Conservation (phyloP, 2,113 vertebrate species). For the Zonotrichia leucophrys region DNA sequence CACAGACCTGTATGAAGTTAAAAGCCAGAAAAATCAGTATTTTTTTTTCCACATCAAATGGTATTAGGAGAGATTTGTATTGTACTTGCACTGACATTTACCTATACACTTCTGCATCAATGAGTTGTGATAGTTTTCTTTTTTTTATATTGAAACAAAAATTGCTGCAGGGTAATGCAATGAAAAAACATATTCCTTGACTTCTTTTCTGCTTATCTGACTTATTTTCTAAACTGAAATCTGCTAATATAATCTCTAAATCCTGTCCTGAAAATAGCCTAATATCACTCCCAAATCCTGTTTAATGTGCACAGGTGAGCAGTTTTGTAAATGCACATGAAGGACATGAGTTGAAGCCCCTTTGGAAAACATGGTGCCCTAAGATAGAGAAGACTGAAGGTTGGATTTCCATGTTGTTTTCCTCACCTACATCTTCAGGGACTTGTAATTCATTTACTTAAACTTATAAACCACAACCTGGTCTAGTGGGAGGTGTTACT, state of each 20-base stretch:
- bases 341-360: background rate
- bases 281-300: background rate
- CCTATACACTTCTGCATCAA: slow-evolving; percentile 17
- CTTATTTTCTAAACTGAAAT: background rate
- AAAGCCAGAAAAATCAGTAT: slow-evolving; percentile 3
- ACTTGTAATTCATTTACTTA: background rate
- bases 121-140: background rate
- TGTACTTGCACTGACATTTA: slow-evolving; percentile 55
- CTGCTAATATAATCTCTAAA: background rate
- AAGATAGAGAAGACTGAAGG: background rate
- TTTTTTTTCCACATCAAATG: background rate
- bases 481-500: background rate
- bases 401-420: background rate
- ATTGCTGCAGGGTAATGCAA: background rate
- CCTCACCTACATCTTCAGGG: background rate
- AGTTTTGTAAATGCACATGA: background rate
- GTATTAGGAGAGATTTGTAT: background rate
- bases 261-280: background rate
- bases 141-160: slow-evolving; percentile 4
- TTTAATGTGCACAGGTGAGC: background rate
- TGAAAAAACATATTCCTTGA: background rate
- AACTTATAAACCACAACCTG: background rate
- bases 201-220: background rate
- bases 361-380: background rate
- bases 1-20: background rate